A percentile compares a stretch with the other conserved stretches of the same genome.
These are phyloP conservation scores for Anaspis maculata DNA, from an alignment of 2,888 invertebrate genomes.

Conservation along the genomic window DNA sequence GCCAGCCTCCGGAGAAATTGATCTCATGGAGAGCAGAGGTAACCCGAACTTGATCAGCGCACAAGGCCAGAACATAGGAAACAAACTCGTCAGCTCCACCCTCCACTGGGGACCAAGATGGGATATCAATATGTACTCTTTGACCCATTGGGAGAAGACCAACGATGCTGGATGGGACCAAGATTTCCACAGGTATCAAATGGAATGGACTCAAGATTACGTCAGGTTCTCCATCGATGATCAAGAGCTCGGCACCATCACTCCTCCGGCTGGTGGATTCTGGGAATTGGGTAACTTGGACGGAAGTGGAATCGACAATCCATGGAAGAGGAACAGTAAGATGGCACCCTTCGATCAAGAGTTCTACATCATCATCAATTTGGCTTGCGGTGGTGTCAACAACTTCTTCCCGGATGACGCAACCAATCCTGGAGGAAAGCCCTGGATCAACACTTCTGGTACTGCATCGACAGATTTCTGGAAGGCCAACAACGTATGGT, in stretches of 20 bases:
- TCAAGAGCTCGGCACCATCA: conserved; percentile 44
- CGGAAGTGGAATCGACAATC: conserved; percentile 44
- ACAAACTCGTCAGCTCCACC: conserved; percentile 51
- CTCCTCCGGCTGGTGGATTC: conserved; percentile 42
- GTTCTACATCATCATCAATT: conserved; percentile 56
- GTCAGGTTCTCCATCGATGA: conserved; percentile 48
- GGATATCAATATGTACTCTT: conserved; percentile 45
- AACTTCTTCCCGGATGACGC: conserved; percentile 59
- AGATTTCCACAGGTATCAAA: conserved; percentile 55
- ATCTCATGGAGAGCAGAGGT: conserved; percentile 56
- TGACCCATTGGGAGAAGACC: conserved; percentile 44
- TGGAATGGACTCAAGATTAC: conserved; percentile 56
- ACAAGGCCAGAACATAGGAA: conserved; percentile 48
- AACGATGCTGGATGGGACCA: conserved; percentile 41
- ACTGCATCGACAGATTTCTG: neutral
- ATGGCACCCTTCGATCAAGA: conserved; percentile 62
- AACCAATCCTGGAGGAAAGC: conserved; percentile 46
- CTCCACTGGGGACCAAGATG: conserved; percentile 60
- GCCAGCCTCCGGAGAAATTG: conserved; percentile 64
- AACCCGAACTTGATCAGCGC: conserved; percentile 41
- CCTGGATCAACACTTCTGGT: conserved; percentile 44
- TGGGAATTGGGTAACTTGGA: conserved; percentile 55
- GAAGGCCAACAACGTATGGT: neutral
- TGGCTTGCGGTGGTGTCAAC: conserved; percentile 56
- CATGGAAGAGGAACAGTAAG: conserved; percentile 47